phyloP scores from a whole-genome alignment of 2,797 vertebrate genomes.

The Sebastes hubbsi region DNA sequence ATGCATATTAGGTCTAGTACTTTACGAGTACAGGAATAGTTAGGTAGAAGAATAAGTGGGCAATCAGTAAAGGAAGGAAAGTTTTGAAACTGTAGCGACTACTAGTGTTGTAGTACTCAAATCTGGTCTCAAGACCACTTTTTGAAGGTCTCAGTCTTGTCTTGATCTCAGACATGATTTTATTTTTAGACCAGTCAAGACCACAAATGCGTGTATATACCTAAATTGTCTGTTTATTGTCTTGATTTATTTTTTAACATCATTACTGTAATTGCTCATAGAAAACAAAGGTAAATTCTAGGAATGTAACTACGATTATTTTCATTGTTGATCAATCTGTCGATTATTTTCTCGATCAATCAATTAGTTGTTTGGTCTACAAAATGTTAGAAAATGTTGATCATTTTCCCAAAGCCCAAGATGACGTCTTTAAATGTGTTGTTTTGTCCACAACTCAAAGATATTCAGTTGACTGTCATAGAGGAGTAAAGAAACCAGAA shows the following conservation, averaged over 20 bases:
- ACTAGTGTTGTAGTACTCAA: neutral
- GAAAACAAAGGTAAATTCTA: neutral
- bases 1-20: slow-evolving; percentile 9
- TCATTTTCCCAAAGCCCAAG: too few relatives aligned
- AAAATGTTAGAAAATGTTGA: too few relatives aligned
- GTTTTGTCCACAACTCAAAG: too few relatives aligned
- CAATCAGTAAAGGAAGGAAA: neutral
- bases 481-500: neutral
- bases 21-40: neutral
- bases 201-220: neutral
- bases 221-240: neutral
- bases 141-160: too few relatives aligned
- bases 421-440: too few relatives aligned
- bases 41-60: neutral
- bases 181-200: neutral
- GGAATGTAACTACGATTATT: neutral
- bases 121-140: rapidly evolving
- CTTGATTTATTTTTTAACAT: neutral
- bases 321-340: neutral
- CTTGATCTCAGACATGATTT: neutral
- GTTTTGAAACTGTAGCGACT: neutral
- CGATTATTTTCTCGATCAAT: neutral
- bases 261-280: neutral
- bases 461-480: neutral
- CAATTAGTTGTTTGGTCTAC: neutral